A percentile compares a stretch with the other conserved stretches of the same genome.
Conservation (phyloP, 2,113 vertebrate species). For the Sinocyclocheilus grahami region DNA sequence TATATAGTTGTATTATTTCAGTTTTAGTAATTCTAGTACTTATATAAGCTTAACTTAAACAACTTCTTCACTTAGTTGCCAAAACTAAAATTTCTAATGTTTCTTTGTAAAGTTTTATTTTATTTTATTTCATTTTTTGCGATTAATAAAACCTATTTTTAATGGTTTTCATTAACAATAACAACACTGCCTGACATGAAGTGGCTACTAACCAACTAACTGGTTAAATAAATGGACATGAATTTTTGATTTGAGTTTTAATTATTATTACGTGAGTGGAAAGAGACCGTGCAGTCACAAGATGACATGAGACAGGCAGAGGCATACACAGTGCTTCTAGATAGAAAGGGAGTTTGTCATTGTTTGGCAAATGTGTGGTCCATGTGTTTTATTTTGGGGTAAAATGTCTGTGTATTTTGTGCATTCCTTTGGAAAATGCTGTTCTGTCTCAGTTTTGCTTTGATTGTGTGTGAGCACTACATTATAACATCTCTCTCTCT, state of each 20-base stretch:
- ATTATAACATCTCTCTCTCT: slow-evolving; percentile 2
- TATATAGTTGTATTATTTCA: too few species aligned
- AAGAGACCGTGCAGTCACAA: neutral
- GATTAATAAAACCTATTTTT: neutral
- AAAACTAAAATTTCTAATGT: neutral
- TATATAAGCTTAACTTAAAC: too few species aligned
- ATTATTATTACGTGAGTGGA: neutral
- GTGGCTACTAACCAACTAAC: neutral
- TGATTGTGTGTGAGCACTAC: neutral
- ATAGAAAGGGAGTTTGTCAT: neutral
- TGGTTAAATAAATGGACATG: neutral
- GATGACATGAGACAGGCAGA: neutral
- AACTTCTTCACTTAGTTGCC: neutral
- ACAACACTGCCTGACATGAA: neutral
- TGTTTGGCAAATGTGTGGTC: neutral
- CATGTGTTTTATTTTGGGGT: slow-evolving; percentile 1
- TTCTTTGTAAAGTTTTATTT: too few species aligned
- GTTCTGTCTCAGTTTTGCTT: neutral
- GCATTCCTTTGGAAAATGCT: slow-evolving; percentile 5
- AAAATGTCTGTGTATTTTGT: slow-evolving; percentile 1
- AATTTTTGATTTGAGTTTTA: neutral
- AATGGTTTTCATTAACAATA: neutral
- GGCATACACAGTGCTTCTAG: neutral
- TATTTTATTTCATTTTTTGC: too few species aligned
- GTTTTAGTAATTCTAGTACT: too few species aligned